Percentiles rank a stretch among this genome's conserved stretches.
Conservation (phyloP, 2,113 vertebrate species). For the Ranitomeya variabilis region DNA sequence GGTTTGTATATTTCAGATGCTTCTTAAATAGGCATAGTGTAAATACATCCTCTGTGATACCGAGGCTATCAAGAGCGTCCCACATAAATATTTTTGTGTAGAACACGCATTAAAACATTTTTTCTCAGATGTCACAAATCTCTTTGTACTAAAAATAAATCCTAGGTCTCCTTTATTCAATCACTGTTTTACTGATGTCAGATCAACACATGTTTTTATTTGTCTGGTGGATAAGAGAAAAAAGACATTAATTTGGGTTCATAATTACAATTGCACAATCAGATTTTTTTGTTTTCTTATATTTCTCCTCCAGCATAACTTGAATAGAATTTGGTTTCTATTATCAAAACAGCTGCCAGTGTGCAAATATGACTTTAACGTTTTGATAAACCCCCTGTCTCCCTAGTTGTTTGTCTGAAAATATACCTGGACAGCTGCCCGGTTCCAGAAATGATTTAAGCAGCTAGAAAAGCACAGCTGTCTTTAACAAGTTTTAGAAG, state of each 20-base stretch:
- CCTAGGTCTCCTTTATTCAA: background rate
- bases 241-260: constrained; percentile 3
- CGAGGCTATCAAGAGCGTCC: constrained; percentile 11
- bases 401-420: constrained; percentile 70
- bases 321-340: constrained; percentile 4
- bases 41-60: constrained; percentile 44
- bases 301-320: constrained; percentile 5
- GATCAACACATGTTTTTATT: constrained; percentile 41
- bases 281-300: background rate
- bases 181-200: constrained; percentile 22
- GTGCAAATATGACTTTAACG: constrained; percentile 6
- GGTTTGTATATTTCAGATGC: constrained; percentile 45
- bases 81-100: constrained; percentile 50
- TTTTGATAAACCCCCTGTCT: constrained; percentile 42
- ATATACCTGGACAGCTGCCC: constrained; percentile 76
- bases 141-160: constrained; percentile 52
- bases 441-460: constrained; percentile 73
- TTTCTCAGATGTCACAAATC: constrained; percentile 15
- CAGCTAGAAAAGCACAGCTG: constrained; percentile 80
- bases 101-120: constrained; percentile 48
- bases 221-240: constrained; percentile 24
- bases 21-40: constrained; percentile 23
- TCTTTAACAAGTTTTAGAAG: constrained; percentile 75
- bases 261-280: background rate
- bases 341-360: constrained; percentile 12